Percentiles rank a stretch among this genome's conserved stretches.
These are phyloP conservation scores for Falco peregrinus DNA, from an alignment of 2,797 vertebrate species.

Conservation along the genomic window DNA sequence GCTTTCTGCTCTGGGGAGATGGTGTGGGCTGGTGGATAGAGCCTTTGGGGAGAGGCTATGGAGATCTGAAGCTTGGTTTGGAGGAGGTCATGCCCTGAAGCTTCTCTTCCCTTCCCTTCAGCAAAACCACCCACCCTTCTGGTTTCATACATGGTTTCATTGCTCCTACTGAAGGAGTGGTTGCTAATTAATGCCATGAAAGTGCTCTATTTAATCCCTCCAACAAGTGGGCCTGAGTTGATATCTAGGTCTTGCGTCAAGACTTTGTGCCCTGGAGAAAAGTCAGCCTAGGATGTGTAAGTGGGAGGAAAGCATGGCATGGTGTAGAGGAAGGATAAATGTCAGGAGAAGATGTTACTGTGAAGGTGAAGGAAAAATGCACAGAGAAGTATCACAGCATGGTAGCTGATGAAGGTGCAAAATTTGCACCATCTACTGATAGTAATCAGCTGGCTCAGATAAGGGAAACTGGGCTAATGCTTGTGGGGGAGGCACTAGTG, in stretches of 20 bases:
- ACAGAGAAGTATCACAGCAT: neutral
- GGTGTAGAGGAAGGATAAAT: neutral
- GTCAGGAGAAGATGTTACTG: neutral
- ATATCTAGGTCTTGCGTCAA: neutral
- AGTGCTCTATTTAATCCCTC: neutral
- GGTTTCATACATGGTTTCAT: neutral
- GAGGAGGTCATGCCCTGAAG: neutral
- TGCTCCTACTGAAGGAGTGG: neutral
- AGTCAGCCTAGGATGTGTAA: neutral
- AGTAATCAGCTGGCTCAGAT: neutral
- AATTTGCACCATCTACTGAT: neutral
- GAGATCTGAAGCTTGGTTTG: neutral
- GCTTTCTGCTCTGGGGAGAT: neutral
- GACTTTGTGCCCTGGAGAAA: neutral
- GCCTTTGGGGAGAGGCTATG: neutral
- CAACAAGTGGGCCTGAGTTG: neutral
- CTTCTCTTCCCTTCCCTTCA: neutral
- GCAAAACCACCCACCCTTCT: neutral
- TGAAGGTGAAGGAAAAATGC: neutral
- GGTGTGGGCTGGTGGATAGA: neutral
- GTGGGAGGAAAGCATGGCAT: neutral
- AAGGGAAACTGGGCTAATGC: neutral
- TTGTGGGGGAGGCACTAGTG: neutral
- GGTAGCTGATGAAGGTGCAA: neutral
- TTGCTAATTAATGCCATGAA: neutral